phyloP scores from a whole-genome alignment of 2,797 vertebrate species.

The Emydoidea blandingii region DNA sequence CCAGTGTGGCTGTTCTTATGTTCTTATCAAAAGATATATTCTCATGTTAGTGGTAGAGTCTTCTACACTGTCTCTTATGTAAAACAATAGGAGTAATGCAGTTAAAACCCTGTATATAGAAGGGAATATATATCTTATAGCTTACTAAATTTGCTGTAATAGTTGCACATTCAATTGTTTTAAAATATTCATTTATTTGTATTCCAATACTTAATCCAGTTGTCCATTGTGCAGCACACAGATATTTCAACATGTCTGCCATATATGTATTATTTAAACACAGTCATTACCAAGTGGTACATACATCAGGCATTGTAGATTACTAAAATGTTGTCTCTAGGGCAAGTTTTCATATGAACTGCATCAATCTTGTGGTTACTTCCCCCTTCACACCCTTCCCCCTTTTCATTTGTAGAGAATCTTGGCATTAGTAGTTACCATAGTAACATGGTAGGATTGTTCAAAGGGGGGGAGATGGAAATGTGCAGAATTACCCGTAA shows the following conservation, averaged over 20 bases:
- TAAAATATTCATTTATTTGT: slow-evolving; percentile 55
- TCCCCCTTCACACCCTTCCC: slow-evolving; percentile 4
- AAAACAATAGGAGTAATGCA: background rate
- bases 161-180: slow-evolving; percentile 20
- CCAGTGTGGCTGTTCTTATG: background rate
- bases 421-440: slow-evolving; percentile 51
- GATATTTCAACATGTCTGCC: slow-evolving; percentile 35
- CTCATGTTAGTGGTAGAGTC: background rate
- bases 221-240: slow-evolving; percentile 7
- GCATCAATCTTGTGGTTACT: slow-evolving; percentile 50
- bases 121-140: background rate
- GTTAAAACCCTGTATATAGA: background rate
- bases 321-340: slow-evolving; percentile 23
- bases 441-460: slow-evolving; percentile 52
- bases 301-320: slow-evolving; percentile 4
- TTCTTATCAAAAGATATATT: background rate
- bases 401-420: slow-evolving; percentile 61
- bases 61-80: background rate
- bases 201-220: slow-evolving; percentile 47
- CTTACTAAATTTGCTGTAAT: background rate
- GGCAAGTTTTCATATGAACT: slow-evolving; percentile 59
- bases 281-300: slow-evolving; percentile 34
- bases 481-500: slow-evolving; percentile 18
- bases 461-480: slow-evolving; percentile 15
- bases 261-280: slow-evolving; percentile 50